Evolutionary conservation across 2,888 invertebrate species (phyloP), one percentile per base, ranked within the genome.

Genomic region (Mythimna impura): DNA sequence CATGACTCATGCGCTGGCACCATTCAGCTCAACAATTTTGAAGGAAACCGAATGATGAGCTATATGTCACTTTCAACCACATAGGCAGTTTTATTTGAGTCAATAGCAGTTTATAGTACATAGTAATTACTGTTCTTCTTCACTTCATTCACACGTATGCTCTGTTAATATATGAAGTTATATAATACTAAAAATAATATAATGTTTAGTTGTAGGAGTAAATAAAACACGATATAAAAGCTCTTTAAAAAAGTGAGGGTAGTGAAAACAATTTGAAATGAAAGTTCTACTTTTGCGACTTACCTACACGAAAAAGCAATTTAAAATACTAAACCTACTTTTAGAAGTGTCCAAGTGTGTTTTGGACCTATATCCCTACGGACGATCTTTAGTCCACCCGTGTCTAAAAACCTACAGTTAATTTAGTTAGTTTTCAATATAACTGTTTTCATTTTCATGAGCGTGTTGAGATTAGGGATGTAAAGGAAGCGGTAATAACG

Each of bases 271-370:
- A 17, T 52, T 17, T 25, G 8, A 12, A 52, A n/a, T 54, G 6
- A 12, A 61, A 55, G 22, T 54, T 25, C 8, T 36, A 47, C 30
- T 60, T 73, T 66, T 43, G 10, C 2, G 10, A 67, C 36, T 30
- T 30, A 14, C 14, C 43, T 43, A 76, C 75, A 70, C 52, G 75
- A 76, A 69, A 75, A 69, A 63, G 22, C 76, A 52, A 76, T 76
- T 55, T 62, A 57, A 52, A 50, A 69, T n/a, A 58, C 34, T 20
- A 22, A 17, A 61, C 3, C 50, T 50, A 40, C n/a, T 69, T 69
- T 76, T 52, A 69, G 50, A 76, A 69, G 34, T 52, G 14, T 50
- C 4, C 22, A 43, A 75, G 50, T 69, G 17, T 30, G 22, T 50
- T 52, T 54, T 22, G 47, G 25, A 30, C n/a, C 12, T 25, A 14